A percentile compares a stretch with the other conserved stretches of the same genome.
Evolutionary conservation across 2,888 invertebrate species (phyloP).

Genomic region (Teleogryllus oceanicus): DNA sequence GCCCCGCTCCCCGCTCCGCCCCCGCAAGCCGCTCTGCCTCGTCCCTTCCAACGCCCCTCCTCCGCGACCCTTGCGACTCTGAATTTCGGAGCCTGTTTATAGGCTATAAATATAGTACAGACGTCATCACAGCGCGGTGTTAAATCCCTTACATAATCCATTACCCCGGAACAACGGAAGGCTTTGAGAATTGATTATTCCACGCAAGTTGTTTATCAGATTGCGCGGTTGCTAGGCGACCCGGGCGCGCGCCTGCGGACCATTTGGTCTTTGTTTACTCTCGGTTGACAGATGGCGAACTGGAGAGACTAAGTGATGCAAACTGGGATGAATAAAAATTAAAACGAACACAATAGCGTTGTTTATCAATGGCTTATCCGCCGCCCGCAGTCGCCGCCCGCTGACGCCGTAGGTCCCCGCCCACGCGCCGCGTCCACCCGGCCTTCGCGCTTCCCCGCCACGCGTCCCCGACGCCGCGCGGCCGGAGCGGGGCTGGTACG

Average conservation of each 20-base stretch:
- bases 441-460: background rate
- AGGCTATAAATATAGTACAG: constrained; percentile 39
- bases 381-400: constrained; percentile 11
- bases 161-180: constrained; percentile 38
- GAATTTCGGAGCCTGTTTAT: constrained; percentile 35
- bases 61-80: background rate
- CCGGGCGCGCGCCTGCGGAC: constrained; percentile 37
- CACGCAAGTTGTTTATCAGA: constrained; percentile 42
- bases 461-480: background rate
- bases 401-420: constrained; percentile 2
- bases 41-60: constrained; percentile 4
- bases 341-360: constrained; percentile 37
- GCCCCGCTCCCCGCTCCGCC: background rate
- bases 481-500: background rate
- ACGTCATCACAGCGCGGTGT: constrained; percentile 38
- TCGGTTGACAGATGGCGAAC: constrained; percentile 43
- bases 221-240: constrained; percentile 39
- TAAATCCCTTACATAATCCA: constrained; percentile 39
- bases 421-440: constrained; percentile 7
- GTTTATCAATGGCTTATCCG: constrained; percentile 35
- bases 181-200: constrained; percentile 41
- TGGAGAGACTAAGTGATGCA: constrained; percentile 38
- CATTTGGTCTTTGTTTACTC: constrained; percentile 43
- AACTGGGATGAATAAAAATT: constrained; percentile 38
- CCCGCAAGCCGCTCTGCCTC: background rate